Evolutionary conservation across 2,888 invertebrate species (phyloP).

Genomic region (Rhorus exstirpatorius): DNA sequence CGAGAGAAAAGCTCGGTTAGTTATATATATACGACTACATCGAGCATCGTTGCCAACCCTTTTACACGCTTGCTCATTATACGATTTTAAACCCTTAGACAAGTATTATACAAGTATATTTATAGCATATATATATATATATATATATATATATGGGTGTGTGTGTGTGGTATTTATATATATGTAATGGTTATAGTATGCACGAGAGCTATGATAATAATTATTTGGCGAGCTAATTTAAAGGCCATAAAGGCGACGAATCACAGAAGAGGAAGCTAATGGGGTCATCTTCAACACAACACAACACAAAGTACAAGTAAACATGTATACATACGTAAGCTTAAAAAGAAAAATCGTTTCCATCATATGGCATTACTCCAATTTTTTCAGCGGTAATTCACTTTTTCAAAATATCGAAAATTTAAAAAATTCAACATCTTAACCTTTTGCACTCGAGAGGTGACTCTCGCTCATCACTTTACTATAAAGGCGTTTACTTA

Average conservation of each 20-base stretch:
- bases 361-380: no score
- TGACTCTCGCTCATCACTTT: no score
- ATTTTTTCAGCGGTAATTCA: no score
- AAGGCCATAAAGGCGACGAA: constrained; percentile 65
- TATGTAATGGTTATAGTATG: not conserved
- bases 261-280: not conserved
- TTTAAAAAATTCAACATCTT: no score
- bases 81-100: constrained; percentile 59
- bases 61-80: constrained; percentile 63
- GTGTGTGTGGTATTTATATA: not conserved
- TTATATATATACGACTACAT: constrained; percentile 40
- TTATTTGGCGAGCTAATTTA: constrained; percentile 74
- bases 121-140: constrained; percentile 3
- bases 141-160: not conserved
- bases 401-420: no score
- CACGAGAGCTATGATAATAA: constrained; percentile 57
- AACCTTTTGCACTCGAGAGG: no score
- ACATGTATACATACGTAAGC: no score
- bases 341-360: no score
- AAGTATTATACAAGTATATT: constrained; percentile 18
- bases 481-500: no score
- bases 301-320: no score
- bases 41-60: constrained; percentile 36
- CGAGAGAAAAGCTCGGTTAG: constrained; percentile 29
- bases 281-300: no score